A percentile compares a stretch with the other conserved stretches of the same genome.
Evolutionary conservation across 2,797 vertebrate genomes (phyloP).

Genomic region (Eupleurogrammus muticus): DNA sequence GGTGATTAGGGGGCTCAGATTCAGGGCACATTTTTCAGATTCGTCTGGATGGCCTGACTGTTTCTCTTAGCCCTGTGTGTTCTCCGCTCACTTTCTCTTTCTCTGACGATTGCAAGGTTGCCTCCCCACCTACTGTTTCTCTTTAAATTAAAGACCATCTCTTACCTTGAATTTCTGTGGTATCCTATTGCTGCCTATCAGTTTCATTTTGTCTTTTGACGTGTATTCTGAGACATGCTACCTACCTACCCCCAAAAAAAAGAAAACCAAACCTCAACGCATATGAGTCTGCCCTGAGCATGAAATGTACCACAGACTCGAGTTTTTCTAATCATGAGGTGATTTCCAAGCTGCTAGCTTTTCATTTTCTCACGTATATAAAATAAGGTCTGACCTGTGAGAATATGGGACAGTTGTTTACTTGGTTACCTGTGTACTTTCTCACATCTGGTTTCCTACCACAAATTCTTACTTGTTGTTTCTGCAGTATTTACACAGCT

Average conservation of each 20-base stretch:
- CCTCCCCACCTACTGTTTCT: not conserved
- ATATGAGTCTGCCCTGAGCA: not conserved
- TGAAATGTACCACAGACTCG: not conserved
- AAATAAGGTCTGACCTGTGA: slow-evolving; percentile 7
- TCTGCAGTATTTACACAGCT: not conserved
- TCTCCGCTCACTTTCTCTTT: slow-evolving; percentile 28
- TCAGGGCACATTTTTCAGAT: slow-evolving; percentile 78
- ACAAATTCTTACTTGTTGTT: slow-evolving; percentile 38
- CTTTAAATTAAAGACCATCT: not conserved
- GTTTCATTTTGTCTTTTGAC: slow-evolving; percentile 17
- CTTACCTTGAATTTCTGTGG: not conserved
- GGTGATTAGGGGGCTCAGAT: slow-evolving; percentile 78
- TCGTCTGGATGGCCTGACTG: slow-evolving; percentile 60
- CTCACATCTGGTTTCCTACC: slow-evolving; percentile 53
- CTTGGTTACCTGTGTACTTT: not conserved
- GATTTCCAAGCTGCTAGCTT: slow-evolving; percentile 38
- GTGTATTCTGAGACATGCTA: slow-evolving; percentile 3
- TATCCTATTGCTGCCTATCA: not conserved
- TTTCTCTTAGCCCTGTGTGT: slow-evolving; percentile 43
- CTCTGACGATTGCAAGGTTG: not conserved
- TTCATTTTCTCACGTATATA: slow-evolving; percentile 18
- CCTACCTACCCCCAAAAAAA: too few species aligned
- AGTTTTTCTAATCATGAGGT: slow-evolving; percentile 23
- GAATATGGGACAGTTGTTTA: slow-evolving; percentile 5
- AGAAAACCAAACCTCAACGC: slow-evolving; percentile 9